A percentile compares a stretch with the other conserved stretches of the same genome.
Conservation (phyloP, 2,888 invertebrate genomes). For the Eucriotettix oculatus region DNA sequence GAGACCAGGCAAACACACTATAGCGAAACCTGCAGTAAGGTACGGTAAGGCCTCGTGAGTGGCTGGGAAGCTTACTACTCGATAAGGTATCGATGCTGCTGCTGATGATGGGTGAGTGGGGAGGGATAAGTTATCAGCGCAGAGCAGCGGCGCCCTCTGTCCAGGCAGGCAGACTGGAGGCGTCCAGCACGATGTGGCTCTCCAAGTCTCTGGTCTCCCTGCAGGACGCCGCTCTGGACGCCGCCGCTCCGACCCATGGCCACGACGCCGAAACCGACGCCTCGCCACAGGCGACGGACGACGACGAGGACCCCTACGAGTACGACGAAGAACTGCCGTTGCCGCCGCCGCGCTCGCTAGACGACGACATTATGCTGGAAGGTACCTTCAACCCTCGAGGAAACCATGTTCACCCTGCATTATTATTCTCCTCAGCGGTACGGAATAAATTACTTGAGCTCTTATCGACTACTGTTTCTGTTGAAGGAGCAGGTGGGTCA, state of each 20-base stretch:
- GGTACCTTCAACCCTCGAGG: slow-evolving; percentile 15
- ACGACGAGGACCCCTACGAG: slow-evolving; percentile 25
- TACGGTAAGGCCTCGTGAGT: no score
- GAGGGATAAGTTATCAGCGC: background rate
- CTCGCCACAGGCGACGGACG: slow-evolving; percentile 2
- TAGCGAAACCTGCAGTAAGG: no score
- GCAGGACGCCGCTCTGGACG: background rate
- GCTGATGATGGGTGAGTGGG: background rate
- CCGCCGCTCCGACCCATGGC: slow-evolving; percentile 1
- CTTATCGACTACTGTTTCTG: no score
- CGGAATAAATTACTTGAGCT: no score
- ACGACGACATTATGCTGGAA: slow-evolving; percentile 20
- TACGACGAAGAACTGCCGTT: slow-evolving; percentile 28
- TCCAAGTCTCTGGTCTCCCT: background rate
- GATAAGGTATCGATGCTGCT: no score
- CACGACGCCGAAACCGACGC: slow-evolving; percentile 5
- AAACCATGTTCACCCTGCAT: no score
- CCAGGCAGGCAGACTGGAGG: background rate
- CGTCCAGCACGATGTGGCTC: background rate
- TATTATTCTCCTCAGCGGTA: no score
- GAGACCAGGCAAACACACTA: no score
- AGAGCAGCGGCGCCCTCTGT: background rate
- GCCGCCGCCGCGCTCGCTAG: slow-evolving; percentile 6
- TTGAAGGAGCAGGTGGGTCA: no score
- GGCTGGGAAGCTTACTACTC: no score